These are phyloP conservation scores for Meiosimyza decipiens DNA, from an alignment of 2,888 invertebrate species.

Conservation along the genomic window DNA sequence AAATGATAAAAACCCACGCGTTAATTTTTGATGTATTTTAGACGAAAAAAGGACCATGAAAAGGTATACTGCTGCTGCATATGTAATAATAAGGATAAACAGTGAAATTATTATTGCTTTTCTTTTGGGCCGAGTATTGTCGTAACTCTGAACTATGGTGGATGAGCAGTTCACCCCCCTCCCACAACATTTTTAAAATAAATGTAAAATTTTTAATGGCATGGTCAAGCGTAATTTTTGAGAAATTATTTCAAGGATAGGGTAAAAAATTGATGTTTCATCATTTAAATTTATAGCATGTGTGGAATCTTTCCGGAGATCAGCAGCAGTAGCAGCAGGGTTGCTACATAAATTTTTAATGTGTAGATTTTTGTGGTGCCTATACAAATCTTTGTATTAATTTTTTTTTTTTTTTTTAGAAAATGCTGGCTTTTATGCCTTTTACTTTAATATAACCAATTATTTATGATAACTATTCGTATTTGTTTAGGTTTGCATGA, in stretches of 20 bases:
- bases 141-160: too few species aligned
- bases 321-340: too few species aligned
- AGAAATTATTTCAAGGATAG: not conserved
- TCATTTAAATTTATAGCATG: not conserved
- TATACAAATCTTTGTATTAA: too few species aligned
- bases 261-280: conserved; percentile 13
- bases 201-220: conserved; percentile 19
- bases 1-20: conserved; percentile 22
- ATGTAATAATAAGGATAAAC: conserved; percentile 30
- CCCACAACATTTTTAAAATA: too few species aligned
- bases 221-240: conserved; percentile 21
- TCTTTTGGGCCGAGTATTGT: conserved; percentile 1
- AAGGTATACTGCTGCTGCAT: conserved; percentile 20
- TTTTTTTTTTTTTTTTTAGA: not conserved
- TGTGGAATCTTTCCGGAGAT: too few species aligned
- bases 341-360: too few species aligned
- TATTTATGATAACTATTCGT: not conserved
- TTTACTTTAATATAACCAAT: conserved; percentile 1
- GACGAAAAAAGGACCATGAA: conserved; percentile 18
- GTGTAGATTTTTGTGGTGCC: too few species aligned
- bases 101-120: conserved; percentile 24
- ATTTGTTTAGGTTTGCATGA: conserved; percentile 10
- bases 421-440: not conserved
- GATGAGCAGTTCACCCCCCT: too few species aligned
- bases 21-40: conserved; percentile 27